A percentile compares a stretch with the other conserved stretches of the same genome.
phyloP scores from a whole-genome alignment of 2,113 vertebrate genomes.

The Turnix velox region DNA sequence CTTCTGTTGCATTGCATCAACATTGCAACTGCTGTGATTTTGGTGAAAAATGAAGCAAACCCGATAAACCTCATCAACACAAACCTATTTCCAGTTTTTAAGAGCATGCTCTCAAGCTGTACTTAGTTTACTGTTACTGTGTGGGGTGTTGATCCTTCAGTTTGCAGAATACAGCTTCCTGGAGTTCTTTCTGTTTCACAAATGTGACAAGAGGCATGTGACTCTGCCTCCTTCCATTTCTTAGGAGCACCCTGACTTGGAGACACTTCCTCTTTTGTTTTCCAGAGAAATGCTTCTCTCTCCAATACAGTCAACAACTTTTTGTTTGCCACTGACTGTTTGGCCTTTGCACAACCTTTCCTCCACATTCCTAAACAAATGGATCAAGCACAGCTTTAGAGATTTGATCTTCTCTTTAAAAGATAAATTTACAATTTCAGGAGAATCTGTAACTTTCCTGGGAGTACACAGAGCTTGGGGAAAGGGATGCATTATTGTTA shows the following conservation, averaged over 20 bases:
- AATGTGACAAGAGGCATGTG: not conserved
- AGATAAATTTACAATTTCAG: not conserved
- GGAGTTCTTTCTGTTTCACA: not conserved
- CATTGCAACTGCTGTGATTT: not conserved
- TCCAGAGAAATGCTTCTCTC: not conserved
- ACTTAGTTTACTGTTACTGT: not conserved
- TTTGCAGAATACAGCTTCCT: not conserved
- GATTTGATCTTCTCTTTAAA: not conserved
- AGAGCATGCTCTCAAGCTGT: not conserved
- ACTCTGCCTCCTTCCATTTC: not conserved
- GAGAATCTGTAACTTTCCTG: not conserved
- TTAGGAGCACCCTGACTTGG: not conserved
- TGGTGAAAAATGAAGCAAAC: not conserved
- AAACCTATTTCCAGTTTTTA: not conserved
- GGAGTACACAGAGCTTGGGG: not conserved
- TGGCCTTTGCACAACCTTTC: not conserved
- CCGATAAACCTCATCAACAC: not conserved
- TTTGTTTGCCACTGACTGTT: not conserved
- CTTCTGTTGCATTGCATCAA: not conserved
- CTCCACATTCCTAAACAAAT: not conserved
- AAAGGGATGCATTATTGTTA: not conserved
- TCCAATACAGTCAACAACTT: not conserved
- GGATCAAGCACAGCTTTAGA: not conserved
- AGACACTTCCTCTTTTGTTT: not conserved
- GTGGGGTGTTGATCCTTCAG: not conserved